Conservation (phyloP, 2,797 vertebrate genomes). For the Rhodeus uyekii region DNA sequence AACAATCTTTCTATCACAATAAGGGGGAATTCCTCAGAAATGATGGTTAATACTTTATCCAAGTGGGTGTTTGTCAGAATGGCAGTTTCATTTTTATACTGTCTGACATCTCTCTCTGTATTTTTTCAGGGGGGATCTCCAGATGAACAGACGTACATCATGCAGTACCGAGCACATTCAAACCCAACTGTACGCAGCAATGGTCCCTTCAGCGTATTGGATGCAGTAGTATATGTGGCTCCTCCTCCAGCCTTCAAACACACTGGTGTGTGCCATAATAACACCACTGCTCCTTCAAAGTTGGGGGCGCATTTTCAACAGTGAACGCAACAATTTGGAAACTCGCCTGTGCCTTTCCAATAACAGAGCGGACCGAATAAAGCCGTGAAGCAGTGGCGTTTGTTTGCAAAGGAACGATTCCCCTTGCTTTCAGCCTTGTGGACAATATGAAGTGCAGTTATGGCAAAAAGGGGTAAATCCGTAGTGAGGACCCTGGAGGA, state of each 20-base stretch:
- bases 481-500: conserved; percentile 94
- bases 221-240: conserved; percentile 29
- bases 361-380: neutral
- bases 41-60: neutral
- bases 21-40: neutral
- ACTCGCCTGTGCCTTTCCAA: neutral
- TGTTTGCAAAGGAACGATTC: conserved; percentile 27
- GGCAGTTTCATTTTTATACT: neutral
- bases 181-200: conserved; percentile 13
- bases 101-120: neutral
- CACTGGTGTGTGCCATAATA: conserved; percentile 36
- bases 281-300: conserved; percentile 37
- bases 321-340: conserved; percentile 36
- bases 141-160: neutral
- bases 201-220: conserved; percentile 31
- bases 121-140: conserved; percentile 1
- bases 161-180: neutral
- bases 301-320: conserved; percentile 48
- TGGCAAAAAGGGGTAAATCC: conserved; percentile 94
- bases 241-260: conserved; percentile 50
- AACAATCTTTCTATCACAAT: neutral
- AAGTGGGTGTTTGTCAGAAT: neutral
- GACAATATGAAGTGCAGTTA: conserved; percentile 93
- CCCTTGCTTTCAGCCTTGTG: conserved; percentile 22
- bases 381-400: neutral